Base-by-base conservation (phyloP, 2,888 invertebrate species). In the Smittia sp. region DNA sequence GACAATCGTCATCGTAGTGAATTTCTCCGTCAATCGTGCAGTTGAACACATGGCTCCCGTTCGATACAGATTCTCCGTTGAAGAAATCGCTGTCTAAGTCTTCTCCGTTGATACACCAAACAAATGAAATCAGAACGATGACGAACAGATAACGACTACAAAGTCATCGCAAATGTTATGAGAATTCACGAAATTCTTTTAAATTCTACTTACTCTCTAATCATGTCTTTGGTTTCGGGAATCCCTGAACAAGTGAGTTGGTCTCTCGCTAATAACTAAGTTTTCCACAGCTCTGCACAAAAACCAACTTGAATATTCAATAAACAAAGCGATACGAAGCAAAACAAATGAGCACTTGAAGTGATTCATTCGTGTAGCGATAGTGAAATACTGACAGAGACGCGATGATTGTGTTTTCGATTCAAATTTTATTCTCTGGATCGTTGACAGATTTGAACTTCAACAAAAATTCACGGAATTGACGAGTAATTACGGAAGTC, bases 21-120 rank as follows among this genome's bases (percentile, higher is more conserved):
- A 32, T 18, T 1, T 7, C 25, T n/a, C 54, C 54, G 20, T 52
- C 46, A 20, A 62, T 62, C n/a, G 72, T 72, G 7, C 72, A 72
- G 32, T 72, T 72, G 38, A 62, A n/a, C 72, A 38, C 38, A 39
- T 62, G 32, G 2, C 22, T 62, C 1, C 15, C 15, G 7, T 72
- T 70, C 1, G 15, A 15, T 6, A 20, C 18, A 32, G 25, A 24
- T 6, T 18, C 72, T 20, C 39, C 38, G 9, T 15, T 7, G 6
- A 1, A 25, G 20, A 3, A 27, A 22, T 52, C n/a, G 7, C 25
- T 18, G n/a, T 25, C 20, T 13, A 39, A 15, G 1, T 72, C 72
- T 72, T 72, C 58, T 20, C 58, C 72, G 1, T 38, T 39, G 9
- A 72, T 72, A 58, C 72, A 72, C n/a, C 13, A 25, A 27, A 54